Conservation (phyloP, 1,140 invertebrate species). For the Anoplolepis gracilipes region DNA sequence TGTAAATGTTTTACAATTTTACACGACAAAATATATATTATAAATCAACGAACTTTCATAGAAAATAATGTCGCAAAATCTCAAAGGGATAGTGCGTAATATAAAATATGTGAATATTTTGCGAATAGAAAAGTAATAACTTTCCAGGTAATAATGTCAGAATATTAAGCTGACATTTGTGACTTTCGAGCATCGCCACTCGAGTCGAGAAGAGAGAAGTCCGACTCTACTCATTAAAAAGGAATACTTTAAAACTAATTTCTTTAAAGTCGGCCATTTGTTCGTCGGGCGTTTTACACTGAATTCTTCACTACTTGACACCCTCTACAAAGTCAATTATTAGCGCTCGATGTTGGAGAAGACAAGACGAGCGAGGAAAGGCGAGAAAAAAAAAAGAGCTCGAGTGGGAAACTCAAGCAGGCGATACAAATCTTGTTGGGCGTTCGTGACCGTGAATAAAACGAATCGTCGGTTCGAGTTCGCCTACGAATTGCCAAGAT, state of each 20-base stretch:
- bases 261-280: slow-evolving; percentile 43
- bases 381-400: not conserved
- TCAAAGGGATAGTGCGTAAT: not conserved
- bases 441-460: slow-evolving; percentile 74
- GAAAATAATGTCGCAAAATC: not conserved
- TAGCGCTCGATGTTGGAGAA: slow-evolving; percentile 33
- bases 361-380: not conserved
- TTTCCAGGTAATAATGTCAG: not conserved
- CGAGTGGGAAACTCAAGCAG: slow-evolving; percentile 9
- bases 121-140: not conserved
- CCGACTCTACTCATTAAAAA: slow-evolving; percentile 33
- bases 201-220: slow-evolving; percentile 8
- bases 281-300: slow-evolving; percentile 13
- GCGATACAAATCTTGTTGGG: slow-evolving; percentile 68
- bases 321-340: slow-evolving; percentile 53
- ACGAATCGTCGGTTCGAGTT: slow-evolving; percentile 69
- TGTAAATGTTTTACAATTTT: slow-evolving; percentile 11
- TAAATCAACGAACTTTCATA: slow-evolving; percentile 1
- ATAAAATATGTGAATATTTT: not conserved
- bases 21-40: not conserved
- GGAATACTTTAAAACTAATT: slow-evolving; percentile 55
- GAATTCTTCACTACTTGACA: slow-evolving; percentile 43
- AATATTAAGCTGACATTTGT: slow-evolving; percentile 16
- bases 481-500: slow-evolving; percentile 38
- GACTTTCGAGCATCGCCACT: slow-evolving; percentile 7